Percentiles rank a stretch among this genome's conserved stretches.
These are phyloP conservation scores for Junonia oenone DNA, from an alignment of 2,888 invertebrate species.

Conservation along the genomic window DNA sequence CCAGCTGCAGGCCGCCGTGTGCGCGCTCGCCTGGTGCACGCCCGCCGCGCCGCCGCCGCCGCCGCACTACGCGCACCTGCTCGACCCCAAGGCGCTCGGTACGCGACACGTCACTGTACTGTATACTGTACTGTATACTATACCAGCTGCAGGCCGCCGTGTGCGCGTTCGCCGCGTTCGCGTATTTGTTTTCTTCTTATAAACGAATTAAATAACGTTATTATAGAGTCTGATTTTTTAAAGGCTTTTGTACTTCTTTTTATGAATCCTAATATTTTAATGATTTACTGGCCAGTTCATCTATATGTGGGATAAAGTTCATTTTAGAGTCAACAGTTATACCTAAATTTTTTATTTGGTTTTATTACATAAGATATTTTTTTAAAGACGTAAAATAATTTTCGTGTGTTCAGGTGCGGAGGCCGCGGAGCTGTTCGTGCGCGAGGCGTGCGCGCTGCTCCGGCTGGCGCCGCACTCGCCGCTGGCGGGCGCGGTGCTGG, in stretches of 20 bases:
- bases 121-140: too few species aligned
- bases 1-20: constrained; percentile 64
- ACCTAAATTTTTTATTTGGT: too few species aligned
- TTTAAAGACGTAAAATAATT: too few species aligned
- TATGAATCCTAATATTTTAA: too few species aligned
- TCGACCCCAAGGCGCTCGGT: constrained; percentile 51
- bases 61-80: constrained; percentile 50
- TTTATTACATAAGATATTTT: too few species aligned
- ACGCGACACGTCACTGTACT: constrained; percentile 68
- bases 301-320: too few species aligned
- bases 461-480: constrained; percentile 87
- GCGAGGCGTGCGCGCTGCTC: constrained; percentile 94
- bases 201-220: too few species aligned
- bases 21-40: constrained; percentile 70
- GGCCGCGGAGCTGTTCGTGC: constrained; percentile 92
- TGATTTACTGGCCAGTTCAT: too few species aligned
- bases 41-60: constrained; percentile 55
- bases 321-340: too few species aligned
- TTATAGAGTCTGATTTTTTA: too few species aligned
- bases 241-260: too few species aligned
- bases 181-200: too few species aligned
- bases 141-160: constrained; percentile 64
- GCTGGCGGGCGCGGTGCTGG: constrained; percentile 93
- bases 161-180: constrained; percentile 71
- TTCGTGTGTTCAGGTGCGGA: constrained; percentile 52